Base-by-base conservation (phyloP, 2,797 vertebrate genomes). In the Gymnoscopelus braueri region DNA sequence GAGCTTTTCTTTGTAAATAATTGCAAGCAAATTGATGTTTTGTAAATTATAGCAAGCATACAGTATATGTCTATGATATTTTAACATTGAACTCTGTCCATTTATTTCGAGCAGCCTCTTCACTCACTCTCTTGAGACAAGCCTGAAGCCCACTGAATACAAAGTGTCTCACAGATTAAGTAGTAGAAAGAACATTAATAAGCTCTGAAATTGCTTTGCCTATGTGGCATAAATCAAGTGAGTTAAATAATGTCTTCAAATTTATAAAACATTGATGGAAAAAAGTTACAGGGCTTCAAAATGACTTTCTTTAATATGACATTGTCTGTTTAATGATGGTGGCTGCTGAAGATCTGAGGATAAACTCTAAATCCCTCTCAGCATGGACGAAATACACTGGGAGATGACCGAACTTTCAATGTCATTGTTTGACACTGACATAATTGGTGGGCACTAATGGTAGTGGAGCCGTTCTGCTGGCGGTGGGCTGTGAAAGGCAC, bases 401-500 rank as follows among this genome's bases (percentile, higher is more conserved):
- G 39, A 29, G 6, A 1, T 13, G 29, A 55, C 58, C 12, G 35
- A 67, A 53, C 29, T 63, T 29, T 15, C 35, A 15, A 23, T 19
- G 47, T 58, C 29, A 32, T 24, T 7, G 24, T n/a, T 47, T 67
- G 65, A 62, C 15, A 12, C 39, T 11, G 14, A 5, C 32, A 62
- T 39, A 49, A 62, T 14, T 51, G 44, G 55, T 2, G 10, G 7
- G 15, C 7, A 8, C 50, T 50, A 14, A 60, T 13, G 13, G 24
- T 7, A 54, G 57, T 26, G 12, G 24, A 44, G 4, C 24, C 53
- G 24, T 23, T 60, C 51, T 39, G 9, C 13, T 15, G 57, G 59
- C 19, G 14, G 13, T 14, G 32, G 29, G 10, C 24, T 35, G 39
- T 57, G 70, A 72, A 72, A 60, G 70, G 57, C 60, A 63, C 54